Conservation (phyloP, 2,888 invertebrate genomes). For the Phaedon cochleariae region DNA sequence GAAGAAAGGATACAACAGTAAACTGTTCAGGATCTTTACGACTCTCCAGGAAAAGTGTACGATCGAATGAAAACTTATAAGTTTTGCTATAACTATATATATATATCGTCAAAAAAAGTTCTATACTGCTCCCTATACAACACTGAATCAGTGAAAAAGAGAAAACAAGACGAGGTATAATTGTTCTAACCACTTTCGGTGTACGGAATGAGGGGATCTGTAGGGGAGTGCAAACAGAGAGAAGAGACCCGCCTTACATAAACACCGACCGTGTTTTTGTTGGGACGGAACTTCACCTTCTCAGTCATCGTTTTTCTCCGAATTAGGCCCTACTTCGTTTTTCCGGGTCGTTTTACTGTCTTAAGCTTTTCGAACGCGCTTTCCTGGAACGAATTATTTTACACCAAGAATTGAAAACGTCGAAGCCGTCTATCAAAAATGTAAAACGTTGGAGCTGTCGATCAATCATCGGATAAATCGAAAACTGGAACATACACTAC, state of each 20-base stretch:
- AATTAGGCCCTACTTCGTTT: constrained; percentile 40
- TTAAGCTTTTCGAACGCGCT: constrained; percentile 28
- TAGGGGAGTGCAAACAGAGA: constrained; percentile 44
- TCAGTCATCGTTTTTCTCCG: constrained; percentile 46
- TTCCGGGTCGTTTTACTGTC: constrained; percentile 28
- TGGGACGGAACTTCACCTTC: constrained; percentile 44
- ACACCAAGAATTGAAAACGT: constrained; percentile 14
- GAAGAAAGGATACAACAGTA: neutral
- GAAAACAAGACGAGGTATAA: constrained; percentile 47
- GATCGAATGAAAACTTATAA: constrained; percentile 33
- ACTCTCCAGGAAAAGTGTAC: constrained; percentile 28
- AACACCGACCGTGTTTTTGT: constrained; percentile 52
- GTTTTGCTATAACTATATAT: neutral
- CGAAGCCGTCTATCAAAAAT: neutral
- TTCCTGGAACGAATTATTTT: constrained; percentile 21
- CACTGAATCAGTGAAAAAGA: constrained; percentile 41
- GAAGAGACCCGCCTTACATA: constrained; percentile 50
- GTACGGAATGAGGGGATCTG: constrained; percentile 8
- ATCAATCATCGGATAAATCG: no score
- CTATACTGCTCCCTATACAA: constrained; percentile 31
- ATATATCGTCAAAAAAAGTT: constrained; percentile 29
- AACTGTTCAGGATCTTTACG: constrained; percentile 17
- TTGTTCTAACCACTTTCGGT: constrained; percentile 49
- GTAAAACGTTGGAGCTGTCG: no score
- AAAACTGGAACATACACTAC: no score